A percentile compares a stretch with the other conserved stretches of the same genome.
These are phyloP conservation scores for Neodiprion virginianus DNA, from an alignment of 1,140 invertebrate species.

Conservation along the genomic window DNA sequence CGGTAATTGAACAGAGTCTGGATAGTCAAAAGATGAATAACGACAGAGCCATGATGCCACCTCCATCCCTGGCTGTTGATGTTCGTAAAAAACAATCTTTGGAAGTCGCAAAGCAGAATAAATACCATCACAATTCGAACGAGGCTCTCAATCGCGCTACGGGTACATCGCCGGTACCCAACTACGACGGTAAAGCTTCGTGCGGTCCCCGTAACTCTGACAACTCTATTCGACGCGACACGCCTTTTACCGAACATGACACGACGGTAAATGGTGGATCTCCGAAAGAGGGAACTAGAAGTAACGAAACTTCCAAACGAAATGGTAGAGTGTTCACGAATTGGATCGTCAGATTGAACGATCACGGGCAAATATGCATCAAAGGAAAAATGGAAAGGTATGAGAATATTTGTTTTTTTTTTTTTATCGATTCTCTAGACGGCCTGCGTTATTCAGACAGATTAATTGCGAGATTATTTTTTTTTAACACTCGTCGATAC, in stretches of 20 bases:
- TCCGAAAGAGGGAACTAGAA: not conserved
- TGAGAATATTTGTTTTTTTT: not conserved
- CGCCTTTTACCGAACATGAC: not conserved
- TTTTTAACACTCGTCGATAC: not conserved
- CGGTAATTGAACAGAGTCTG: not conserved
- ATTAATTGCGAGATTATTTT: not conserved
- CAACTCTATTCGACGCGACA: not conserved
- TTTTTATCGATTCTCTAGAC: not conserved
- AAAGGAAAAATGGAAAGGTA: not conserved
- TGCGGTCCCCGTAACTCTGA: not conserved
- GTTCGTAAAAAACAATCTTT: not conserved
- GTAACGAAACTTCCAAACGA: not conserved
- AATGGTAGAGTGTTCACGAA: not conserved
- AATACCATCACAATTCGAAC: not conserved
- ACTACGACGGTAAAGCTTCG: not conserved
- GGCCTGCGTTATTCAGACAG: not conserved
- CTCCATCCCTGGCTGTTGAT: not conserved
- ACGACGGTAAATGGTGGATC: not conserved
- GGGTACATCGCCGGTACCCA: not conserved
- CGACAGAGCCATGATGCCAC: not conserved
- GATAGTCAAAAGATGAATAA: not conserved
- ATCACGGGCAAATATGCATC: not conserved
- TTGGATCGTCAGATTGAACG: not conserved
- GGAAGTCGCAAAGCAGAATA: not conserved
- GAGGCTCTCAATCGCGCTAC: not conserved